These are phyloP conservation scores for Phrixothrix hirtus DNA, from an alignment of 2,888 invertebrate genomes.

Conservation along the genomic window DNA sequence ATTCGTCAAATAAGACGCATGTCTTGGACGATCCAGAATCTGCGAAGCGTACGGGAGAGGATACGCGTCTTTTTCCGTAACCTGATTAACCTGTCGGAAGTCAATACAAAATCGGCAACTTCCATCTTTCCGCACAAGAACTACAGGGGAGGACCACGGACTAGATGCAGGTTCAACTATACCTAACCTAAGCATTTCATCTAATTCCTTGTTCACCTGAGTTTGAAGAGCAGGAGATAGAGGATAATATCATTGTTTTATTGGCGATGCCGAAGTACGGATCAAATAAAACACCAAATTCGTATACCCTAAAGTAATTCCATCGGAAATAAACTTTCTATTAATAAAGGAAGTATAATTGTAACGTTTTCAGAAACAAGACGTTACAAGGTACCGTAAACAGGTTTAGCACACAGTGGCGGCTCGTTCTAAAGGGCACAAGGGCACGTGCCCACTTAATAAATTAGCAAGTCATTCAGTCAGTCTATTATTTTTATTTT, in stretches of 20 bases:
- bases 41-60: slow-evolving; percentile 25
- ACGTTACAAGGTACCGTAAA: no score
- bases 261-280: background rate
- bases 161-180: slow-evolving; percentile 35
- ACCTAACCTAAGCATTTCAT: slow-evolving; percentile 31
- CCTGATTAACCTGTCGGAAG: slow-evolving; percentile 31
- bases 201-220: slow-evolving; percentile 34
- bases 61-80: slow-evolving; percentile 28
- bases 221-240: slow-evolving; percentile 35
- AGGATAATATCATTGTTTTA: slow-evolving; percentile 32
- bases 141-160: slow-evolving; percentile 30
- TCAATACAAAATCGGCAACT: slow-evolving; percentile 35
- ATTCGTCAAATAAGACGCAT: no score
- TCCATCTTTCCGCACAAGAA: slow-evolving; percentile 35
- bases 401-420: no score
- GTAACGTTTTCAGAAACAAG: background rate
- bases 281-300: background rate
- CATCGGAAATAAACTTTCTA: no score
- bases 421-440: no score
- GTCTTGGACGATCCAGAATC: no score
- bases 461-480: no score
- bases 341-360: no score
- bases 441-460: no score
- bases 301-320: background rate
- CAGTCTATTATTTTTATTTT: no score